Conservation (phyloP, 2,113 vertebrate species). For the Zingel zingel region DNA sequence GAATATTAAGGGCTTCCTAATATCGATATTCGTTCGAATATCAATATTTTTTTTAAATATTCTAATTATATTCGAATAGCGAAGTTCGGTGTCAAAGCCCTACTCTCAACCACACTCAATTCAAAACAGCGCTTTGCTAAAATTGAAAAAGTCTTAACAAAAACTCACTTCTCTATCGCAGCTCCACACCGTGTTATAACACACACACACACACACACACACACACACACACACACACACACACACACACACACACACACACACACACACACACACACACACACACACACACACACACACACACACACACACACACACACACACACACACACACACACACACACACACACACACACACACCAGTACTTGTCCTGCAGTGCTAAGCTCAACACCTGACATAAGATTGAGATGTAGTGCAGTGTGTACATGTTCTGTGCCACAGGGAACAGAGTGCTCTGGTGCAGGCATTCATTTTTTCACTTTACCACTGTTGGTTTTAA, state of each 20-base stretch:
- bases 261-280: too few relatives aligned
- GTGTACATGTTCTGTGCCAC: conserved; percentile 53
- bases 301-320: conserved; percentile 30
- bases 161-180: conserved; percentile 8
- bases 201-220: conserved; percentile 5
- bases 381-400: conserved; percentile 51
- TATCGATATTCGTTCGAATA: too few relatives aligned
- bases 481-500: conserved; percentile 59
- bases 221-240: too few relatives aligned
- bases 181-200: conserved; percentile 32
- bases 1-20: too few relatives aligned
- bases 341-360: not conserved
- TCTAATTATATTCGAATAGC: too few relatives aligned
- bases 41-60: too few relatives aligned
- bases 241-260: not conserved
- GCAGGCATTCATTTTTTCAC: not conserved
- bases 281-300: not conserved
- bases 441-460: conserved; percentile 33
- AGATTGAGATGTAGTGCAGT: conserved; percentile 50
- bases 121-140: not conserved
- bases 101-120: not conserved
- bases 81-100: too few relatives aligned
- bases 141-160: not conserved
- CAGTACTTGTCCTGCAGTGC: conserved; percentile 47
- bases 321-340: not conserved